Percentiles rank a stretch among this genome's conserved stretches.
phyloP scores from a whole-genome alignment of 2,888 invertebrate species.

The Amblyteles armatorius region DNA sequence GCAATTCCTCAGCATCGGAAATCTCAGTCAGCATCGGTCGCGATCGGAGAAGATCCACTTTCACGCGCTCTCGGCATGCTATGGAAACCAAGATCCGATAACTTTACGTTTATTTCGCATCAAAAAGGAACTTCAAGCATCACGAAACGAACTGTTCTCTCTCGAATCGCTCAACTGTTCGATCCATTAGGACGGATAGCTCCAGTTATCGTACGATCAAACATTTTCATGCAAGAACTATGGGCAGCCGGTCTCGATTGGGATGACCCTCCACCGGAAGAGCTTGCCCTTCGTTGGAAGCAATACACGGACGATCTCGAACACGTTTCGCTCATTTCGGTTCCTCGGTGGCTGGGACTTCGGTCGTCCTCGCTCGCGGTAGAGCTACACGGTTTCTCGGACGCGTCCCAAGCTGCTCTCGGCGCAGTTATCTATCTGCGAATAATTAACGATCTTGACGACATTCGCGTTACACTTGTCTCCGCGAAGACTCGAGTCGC shows the following conservation, averaged over 20 bases:
- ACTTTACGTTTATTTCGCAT: slow-evolving; percentile 21
- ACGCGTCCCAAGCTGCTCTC: slow-evolving; percentile 53
- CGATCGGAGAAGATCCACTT: slow-evolving; percentile 26
- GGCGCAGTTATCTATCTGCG: not conserved
- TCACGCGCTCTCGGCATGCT: slow-evolving; percentile 34
- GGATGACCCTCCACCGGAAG: slow-evolving; percentile 43
- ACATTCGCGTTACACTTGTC: slow-evolving; percentile 28
- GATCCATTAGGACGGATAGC: slow-evolving; percentile 60
- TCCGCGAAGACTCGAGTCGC: slow-evolving; percentile 59
- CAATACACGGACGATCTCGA: slow-evolving; percentile 33
- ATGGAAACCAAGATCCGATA: slow-evolving; percentile 39
- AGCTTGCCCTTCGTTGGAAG: slow-evolving; percentile 27
- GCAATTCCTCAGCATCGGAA: slow-evolving; percentile 11
- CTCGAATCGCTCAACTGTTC: slow-evolving; percentile 51
- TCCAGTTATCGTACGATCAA: slow-evolving; percentile 44
- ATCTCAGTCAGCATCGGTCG: slow-evolving; percentile 12
- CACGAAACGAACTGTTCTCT: slow-evolving; percentile 56
- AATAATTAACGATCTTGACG: slow-evolving; percentile 22
- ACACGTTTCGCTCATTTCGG: slow-evolving; percentile 15
- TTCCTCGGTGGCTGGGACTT: slow-evolving; percentile 58
- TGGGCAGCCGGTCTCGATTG: slow-evolving; percentile 50
- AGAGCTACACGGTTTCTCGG: slow-evolving; percentile 59
- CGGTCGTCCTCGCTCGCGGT: slow-evolving; percentile 6
- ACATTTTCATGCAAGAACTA: slow-evolving; percentile 53
- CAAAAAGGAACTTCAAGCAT: too few species aligned